Evolutionary conservation across 53 echinoderm and acorn worm species (phyloP).

Genomic region (Echinarachnius parma): DNA sequence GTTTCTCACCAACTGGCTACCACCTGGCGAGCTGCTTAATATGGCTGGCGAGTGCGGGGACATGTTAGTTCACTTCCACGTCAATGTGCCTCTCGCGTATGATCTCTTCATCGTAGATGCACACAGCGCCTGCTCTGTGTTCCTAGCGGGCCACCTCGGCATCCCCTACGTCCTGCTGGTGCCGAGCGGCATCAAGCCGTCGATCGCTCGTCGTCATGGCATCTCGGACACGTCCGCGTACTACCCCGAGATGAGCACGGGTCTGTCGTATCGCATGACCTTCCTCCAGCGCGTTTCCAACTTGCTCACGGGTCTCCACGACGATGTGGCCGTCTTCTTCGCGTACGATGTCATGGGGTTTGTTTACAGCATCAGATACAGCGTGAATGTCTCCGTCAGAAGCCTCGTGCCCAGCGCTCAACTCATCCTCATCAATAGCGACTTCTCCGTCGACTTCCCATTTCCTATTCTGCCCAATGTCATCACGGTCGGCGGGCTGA

Average conservation of each 20-base stretch:
- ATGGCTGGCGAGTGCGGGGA: background rate
- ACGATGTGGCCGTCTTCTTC: background rate
- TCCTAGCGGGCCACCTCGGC: conserved; percentile 12
- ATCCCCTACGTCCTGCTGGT: conserved; percentile 20
- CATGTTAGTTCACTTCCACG: conserved; percentile 14
- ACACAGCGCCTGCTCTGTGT: conserved; percentile 20
- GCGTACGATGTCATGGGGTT: conserved; percentile 9
- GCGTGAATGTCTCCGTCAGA: background rate
- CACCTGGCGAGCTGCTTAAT: background rate
- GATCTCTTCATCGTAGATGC: conserved; percentile 19
- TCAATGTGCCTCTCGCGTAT: background rate
- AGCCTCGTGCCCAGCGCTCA: conserved; percentile 15
- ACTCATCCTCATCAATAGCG: conserved; percentile 21
- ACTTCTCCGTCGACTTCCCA: conserved; percentile 33
- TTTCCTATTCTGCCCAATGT: conserved; percentile 30
- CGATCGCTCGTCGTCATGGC: conserved; percentile 31
- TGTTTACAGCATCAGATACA: background rate
- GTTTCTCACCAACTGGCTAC: background rate
- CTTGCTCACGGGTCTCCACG: background rate
- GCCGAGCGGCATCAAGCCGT: conserved; percentile 26
- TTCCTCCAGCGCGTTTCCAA: conserved; percentile 27
- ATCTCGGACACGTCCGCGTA: conserved; percentile 18
- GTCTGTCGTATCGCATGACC: conserved; percentile 29
- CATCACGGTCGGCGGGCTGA: conserved; percentile 27
- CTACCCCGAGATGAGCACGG: conserved; percentile 28